Evolutionary conservation across 2,797 vertebrate genomes (phyloP), one percentile per base, ranked within the genome.

Genomic region (Rachycentron canadum): DNA sequence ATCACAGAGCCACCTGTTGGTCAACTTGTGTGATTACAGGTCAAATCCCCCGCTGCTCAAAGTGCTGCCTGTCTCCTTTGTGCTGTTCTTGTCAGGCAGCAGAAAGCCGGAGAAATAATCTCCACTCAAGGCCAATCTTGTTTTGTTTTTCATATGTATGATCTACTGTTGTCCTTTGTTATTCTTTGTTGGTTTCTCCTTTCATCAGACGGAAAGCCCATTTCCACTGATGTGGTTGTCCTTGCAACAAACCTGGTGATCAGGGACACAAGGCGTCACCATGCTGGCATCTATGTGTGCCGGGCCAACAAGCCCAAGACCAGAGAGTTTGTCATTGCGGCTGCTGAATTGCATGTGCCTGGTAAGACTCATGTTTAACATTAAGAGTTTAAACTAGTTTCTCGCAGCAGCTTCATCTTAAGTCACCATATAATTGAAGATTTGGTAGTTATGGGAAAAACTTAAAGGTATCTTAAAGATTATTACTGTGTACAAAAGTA

Each of bases 271-370:
- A 96, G 97, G 80, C 95, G 95, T 73, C 95, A 96, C 81, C 98
- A 99, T 80, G 95, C 96, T 0, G 98, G 98, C 14, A 85, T 98
- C 52, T 99, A 99, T 0, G 96, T 99, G 74, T 99, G 98, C 88
- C 94, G 97, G 3, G 98, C 97, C 83, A 99, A 99, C 94, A 98
- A 97, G 85, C 97, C 97, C 75, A 97, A 93, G 74, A 99, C 97
- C 36, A 96, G 97, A 73, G 96, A 98, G 88, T 99, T 98, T 12
- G 95, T 97, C 67, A 96, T 92, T 0, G 96, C 97, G 0, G 94
- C 96, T 0, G 98, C 98, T 0, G 96, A 98, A 92, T 96, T 99
- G 74, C 96, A 92, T 3, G 96, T 99, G 55, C 94, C 97, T 7
- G 97, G 98, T 99, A 94, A 95, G 95, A 73, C 9, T 25, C 32